phyloP scores from a whole-genome alignment of 2,797 vertebrate species.

The Netta rufina region DNA sequence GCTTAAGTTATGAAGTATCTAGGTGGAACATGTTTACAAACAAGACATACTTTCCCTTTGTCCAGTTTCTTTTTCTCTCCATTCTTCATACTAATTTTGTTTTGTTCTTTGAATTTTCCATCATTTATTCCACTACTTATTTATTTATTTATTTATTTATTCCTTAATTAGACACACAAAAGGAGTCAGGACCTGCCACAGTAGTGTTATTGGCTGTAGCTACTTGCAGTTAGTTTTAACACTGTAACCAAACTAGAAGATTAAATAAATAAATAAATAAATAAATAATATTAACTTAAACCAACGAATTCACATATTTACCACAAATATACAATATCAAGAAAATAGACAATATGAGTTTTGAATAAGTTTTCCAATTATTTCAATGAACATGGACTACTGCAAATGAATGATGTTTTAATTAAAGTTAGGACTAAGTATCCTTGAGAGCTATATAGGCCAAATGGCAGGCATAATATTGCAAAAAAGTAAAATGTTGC shows the following conservation, averaged over 20 bases:
- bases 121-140: not conserved
- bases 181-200: not conserved
- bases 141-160: not conserved
- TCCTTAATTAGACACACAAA: not conserved
- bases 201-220: not conserved
- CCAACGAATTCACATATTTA: not conserved
- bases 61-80: not conserved
- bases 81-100: not conserved
- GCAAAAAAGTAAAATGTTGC: not conserved
- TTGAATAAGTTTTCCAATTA: not conserved
- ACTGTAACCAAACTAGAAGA: not conserved
- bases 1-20: not conserved
- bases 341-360: not conserved
- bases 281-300: not conserved
- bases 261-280: not conserved
- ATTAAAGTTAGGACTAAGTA: not conserved
- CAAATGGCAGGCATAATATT: not conserved
- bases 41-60: not conserved
- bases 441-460: not conserved
- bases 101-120: not conserved
- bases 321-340: not conserved
- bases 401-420: not conserved
- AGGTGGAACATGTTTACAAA: not conserved
- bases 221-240: not conserved
- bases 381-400: not conserved